A percentile compares a stretch with the other conserved stretches of the same genome.
Conservation (phyloP, 2,113 vertebrate species). For the Lophotis ruficrista region DNA sequence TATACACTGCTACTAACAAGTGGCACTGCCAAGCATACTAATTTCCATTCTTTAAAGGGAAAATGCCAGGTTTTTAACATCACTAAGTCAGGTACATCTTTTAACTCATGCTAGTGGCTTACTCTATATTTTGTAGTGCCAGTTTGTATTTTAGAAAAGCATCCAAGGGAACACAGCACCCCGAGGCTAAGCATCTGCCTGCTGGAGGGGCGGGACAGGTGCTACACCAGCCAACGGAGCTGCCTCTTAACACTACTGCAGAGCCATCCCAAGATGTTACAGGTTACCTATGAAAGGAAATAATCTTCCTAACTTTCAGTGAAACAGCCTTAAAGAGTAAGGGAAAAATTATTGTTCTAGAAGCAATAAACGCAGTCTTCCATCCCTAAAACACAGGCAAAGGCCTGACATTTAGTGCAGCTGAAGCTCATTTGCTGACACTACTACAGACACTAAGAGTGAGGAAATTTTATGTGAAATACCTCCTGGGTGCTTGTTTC, state of each 20-base stretch:
- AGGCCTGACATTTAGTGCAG: not conserved
- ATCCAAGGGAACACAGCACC: not conserved
- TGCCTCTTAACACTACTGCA: not conserved
- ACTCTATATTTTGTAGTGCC: not conserved
- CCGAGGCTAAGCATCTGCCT: not conserved
- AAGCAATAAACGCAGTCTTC: not conserved
- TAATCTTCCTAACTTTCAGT: not conserved
- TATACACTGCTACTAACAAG: not conserved
- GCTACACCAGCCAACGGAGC: not conserved
- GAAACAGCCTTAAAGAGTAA: not conserved
- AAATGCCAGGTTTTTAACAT: not conserved
- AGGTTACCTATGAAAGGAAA: not conserved
- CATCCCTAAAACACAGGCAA: not conserved
- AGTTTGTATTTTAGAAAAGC: not conserved
- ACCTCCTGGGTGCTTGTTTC: not conserved
- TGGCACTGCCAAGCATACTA: not conserved
- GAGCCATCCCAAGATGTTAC: fast-evolving
- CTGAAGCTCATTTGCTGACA: not conserved
- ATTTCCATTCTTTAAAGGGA: not conserved
- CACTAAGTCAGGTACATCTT: not conserved
- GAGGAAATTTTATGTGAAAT: not conserved
- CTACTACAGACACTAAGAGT: not conserved
- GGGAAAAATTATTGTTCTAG: not conserved
- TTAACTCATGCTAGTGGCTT: not conserved
- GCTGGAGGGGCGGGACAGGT: not conserved